These are phyloP conservation scores for Nomada goodeniana DNA, from an alignment of 2,888 invertebrate species.

Conservation along the genomic window DNA sequence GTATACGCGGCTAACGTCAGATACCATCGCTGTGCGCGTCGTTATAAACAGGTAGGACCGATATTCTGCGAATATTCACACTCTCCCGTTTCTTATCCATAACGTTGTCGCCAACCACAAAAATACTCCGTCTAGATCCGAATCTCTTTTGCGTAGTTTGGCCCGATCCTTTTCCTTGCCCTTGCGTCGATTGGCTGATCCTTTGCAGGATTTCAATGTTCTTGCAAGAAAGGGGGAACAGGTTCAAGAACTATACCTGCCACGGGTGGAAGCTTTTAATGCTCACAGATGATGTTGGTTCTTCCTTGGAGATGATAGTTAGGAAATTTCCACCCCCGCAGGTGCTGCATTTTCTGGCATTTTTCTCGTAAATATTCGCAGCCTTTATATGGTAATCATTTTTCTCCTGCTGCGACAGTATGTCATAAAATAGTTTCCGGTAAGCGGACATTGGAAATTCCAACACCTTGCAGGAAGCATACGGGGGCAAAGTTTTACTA, in stretches of 20 bases:
- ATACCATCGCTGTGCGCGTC: slow-evolving; percentile 12
- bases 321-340: slow-evolving; percentile 82
- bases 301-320: not conserved
- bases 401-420: slow-evolving; percentile 86
- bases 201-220: accelerated
- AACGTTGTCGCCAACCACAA: not conserved
- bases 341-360: slow-evolving; percentile 85
- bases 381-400: slow-evolving; percentile 86
- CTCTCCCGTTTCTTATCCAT: not conserved
- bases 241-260: not conserved
- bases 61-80: slow-evolving; percentile 12
- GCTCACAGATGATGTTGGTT: not conserved
- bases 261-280: not conserved
- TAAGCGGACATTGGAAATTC: slow-evolving; percentile 86
- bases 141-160: not conserved
- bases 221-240: not conserved
- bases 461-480: slow-evolving; percentile 87
- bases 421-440: slow-evolving; percentile 86
- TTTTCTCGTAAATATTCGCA: slow-evolving; percentile 85
- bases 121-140: not conserved
- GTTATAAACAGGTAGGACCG: slow-evolving; percentile 31
- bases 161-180: not conserved
- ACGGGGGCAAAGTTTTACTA: slow-evolving; percentile 82
- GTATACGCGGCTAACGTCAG: not conserved
- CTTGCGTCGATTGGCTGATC: accelerated